phyloP scores from a whole-genome alignment of 1,140 invertebrate species.

The Oreohelix idahoensis region DNA sequence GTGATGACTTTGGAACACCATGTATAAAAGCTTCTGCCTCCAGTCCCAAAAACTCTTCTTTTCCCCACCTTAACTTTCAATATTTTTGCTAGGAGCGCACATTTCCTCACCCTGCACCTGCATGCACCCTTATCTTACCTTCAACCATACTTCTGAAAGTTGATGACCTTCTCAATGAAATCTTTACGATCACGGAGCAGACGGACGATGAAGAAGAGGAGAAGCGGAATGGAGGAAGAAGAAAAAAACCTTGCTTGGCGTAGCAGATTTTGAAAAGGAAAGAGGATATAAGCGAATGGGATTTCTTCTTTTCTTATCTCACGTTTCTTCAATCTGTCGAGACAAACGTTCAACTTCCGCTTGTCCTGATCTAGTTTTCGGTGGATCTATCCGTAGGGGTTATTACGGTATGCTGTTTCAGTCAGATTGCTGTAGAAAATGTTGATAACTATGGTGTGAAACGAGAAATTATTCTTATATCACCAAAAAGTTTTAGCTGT shows the following conservation, averaged over 20 bases:
- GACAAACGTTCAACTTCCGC: slow-evolving; percentile 14
- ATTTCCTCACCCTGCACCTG: background rate
- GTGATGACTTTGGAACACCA: too few relatives aligned
- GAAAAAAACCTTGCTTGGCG: background rate
- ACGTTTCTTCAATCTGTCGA: slow-evolving; percentile 1
- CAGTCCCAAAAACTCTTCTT: too few relatives aligned
- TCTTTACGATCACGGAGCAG: background rate
- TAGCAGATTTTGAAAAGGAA: background rate
- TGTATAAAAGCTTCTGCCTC: too few relatives aligned
- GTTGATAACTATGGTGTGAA: too few relatives aligned
- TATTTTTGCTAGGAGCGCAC: background rate
- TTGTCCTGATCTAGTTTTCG: slow-evolving; percentile 12
- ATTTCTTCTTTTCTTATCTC: background rate
- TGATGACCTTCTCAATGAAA: background rate
- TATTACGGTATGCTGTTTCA: background rate
- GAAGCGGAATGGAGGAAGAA: background rate
- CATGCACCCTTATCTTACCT: background rate
- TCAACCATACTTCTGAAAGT: background rate
- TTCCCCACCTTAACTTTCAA: too few relatives aligned
- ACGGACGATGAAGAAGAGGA: background rate
- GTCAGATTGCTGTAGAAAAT: background rate
- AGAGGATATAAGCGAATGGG: background rate
- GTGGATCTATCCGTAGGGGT: background rate
- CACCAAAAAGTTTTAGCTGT: too few relatives aligned
- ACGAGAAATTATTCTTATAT: too few relatives aligned